Evolutionary conservation across 2,797 vertebrate genomes (phyloP).

Genomic region (Cryptoblepharus egeriae): DNA sequence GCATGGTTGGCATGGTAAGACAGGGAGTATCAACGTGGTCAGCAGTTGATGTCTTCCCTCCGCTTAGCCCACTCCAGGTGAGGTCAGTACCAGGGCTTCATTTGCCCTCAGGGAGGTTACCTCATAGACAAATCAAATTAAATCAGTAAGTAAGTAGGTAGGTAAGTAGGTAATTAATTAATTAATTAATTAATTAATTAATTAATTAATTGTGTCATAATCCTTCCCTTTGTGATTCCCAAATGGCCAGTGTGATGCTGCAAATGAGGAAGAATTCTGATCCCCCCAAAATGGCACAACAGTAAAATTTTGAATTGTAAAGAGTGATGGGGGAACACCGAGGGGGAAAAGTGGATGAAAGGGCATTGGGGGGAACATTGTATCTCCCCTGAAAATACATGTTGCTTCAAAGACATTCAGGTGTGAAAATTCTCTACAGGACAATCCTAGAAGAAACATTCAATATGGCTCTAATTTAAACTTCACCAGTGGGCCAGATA

Average conservation of each 20-base stretch:
- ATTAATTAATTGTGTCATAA: too few relatives aligned
- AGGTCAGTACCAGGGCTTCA: background rate
- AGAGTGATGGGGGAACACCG: background rate
- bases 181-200: too few relatives aligned
- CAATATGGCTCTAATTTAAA: conserved; percentile 68
- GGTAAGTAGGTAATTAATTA: too few relatives aligned
- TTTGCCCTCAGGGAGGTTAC: background rate
- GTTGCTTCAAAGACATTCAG: background rate
- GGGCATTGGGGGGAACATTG: background rate
- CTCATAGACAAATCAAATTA: background rate
- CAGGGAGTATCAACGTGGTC: too few relatives aligned
- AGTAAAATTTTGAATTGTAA: background rate
- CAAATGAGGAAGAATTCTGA: background rate
- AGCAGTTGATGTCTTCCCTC: background rate
- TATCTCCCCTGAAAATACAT: background rate
- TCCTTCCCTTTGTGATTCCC: background rate
- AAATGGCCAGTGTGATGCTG: background rate
- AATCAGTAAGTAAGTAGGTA: too few relatives aligned
- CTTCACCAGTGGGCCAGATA: conserved; percentile 68
- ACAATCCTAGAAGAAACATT: conserved; percentile 57
- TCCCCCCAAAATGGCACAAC: background rate
- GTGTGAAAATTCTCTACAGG: background rate
- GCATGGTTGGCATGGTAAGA: background rate
- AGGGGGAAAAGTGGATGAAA: too few relatives aligned
- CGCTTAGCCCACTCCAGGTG: background rate